phyloP scores from a whole-genome alignment of 2,113 vertebrate species.

The Mesoclemmys tuberculata region DNA sequence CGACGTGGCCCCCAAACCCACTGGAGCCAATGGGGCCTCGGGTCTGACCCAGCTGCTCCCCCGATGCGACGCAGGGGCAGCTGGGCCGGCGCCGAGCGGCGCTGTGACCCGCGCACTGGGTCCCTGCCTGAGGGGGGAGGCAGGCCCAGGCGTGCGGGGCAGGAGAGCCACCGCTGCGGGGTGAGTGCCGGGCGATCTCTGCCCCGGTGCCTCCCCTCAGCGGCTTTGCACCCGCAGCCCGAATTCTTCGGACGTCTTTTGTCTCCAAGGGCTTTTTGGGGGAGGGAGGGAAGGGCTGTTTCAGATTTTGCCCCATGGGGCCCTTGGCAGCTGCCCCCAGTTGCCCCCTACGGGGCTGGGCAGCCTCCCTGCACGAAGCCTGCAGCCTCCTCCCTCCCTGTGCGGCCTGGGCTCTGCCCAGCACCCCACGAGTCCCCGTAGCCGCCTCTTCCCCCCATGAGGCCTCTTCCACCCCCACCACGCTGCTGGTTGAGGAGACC shows the following conservation, averaged over 20 bases:
- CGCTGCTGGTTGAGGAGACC: no score
- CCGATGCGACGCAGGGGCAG: no score
- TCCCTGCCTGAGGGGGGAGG: background rate
- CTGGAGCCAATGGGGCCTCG: background rate
- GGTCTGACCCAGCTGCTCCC: background rate
- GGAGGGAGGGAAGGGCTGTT: background rate
- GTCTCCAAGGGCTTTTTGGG: background rate
- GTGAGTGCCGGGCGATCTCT: no score
- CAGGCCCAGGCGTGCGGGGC: background rate
- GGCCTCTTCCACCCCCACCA: no score
- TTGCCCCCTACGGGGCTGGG: background rate
- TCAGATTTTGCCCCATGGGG: background rate
- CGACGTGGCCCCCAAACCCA: background rate
- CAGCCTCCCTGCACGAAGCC: background rate
- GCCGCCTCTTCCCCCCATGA: no score
- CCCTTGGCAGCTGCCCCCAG: no score
- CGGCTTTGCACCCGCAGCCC: background rate
- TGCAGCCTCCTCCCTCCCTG: background rate
- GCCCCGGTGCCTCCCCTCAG: background rate
- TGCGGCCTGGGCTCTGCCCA: no score
- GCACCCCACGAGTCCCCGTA: no score
- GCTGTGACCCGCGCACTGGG: background rate
- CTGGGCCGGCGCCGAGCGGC: background rate
- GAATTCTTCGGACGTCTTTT: background rate
- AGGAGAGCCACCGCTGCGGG: background rate